These are phyloP conservation scores for Grammomys surdaster DNA, from an alignment of 2,113 vertebrate genomes.

Conservation along the genomic window DNA sequence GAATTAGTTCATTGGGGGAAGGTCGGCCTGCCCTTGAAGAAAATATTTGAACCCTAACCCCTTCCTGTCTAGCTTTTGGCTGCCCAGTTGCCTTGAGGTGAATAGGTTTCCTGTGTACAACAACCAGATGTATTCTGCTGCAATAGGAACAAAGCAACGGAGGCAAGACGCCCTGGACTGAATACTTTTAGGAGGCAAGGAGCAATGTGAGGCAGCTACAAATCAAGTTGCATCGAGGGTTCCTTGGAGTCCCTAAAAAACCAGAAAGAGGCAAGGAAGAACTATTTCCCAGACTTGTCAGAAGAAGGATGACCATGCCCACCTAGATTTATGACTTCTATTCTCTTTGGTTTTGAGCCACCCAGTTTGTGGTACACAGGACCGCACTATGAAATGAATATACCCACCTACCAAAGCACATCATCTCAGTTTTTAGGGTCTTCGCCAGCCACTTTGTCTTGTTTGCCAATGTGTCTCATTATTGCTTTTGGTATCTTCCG, in stretches of 20 bases:
- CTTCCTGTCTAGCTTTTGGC: neutral
- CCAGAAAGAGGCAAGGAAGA: neutral
- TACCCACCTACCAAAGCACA: neutral
- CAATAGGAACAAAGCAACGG: neutral
- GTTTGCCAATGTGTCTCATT: slow-evolving; percentile 3
- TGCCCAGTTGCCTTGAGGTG: neutral
- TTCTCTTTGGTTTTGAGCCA: neutral
- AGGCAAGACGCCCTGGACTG: no score
- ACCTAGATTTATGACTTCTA: slow-evolving; percentile 1
- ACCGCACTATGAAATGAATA: neutral
- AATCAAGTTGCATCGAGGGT: neutral
- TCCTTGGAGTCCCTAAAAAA: neutral
- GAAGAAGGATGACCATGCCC: neutral
- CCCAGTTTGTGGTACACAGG: neutral
- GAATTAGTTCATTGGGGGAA: no score
- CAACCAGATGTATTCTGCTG: neutral
- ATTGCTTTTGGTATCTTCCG: neutral
- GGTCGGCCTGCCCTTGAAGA: neutral
- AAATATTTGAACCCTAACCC: no score
- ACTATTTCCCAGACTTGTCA: neutral
- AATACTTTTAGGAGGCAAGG: neutral
- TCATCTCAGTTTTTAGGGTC: neutral
- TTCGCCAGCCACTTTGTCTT: neutral
- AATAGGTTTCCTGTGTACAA: no score
- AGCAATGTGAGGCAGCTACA: neutral